phyloP scores from a whole-genome alignment of 2,888 invertebrate species.

The Melieria crassipennis region DNA sequence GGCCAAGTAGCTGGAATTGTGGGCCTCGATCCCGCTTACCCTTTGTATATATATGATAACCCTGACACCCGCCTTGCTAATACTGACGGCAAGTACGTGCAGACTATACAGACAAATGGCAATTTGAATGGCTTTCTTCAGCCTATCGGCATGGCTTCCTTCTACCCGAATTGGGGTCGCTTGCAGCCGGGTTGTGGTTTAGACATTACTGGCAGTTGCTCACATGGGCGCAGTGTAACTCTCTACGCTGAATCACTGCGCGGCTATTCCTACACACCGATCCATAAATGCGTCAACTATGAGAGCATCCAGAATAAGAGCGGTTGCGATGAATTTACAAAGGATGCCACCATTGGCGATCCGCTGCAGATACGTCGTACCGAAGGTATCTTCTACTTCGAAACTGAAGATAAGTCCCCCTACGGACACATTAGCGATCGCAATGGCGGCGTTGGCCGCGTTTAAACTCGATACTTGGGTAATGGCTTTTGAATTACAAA shows the following conservation, averaged over 20 bases:
- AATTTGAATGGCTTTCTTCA: conserved; percentile 46
- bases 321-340: conserved; percentile 21
- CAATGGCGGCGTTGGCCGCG: no score
- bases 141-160: conserved; percentile 62
- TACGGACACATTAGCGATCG: conserved; percentile 30
- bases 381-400: conserved; percentile 43
- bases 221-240: conserved; percentile 61
- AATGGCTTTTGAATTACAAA: no score
- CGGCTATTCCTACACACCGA: conserved; percentile 41
- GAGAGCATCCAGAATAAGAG: conserved; percentile 32
- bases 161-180: conserved; percentile 68
- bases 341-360: conserved; percentile 41
- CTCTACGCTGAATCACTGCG: conserved; percentile 64
- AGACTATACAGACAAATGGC: conserved; percentile 53
- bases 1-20: conserved; percentile 69
- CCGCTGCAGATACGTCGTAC: conserved; percentile 37
- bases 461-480: no score
- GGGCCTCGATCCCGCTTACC: conserved; percentile 58
- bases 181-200: conserved; percentile 67
- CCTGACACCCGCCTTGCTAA: conserved; percentile 40
- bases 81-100: conserved; percentile 52
- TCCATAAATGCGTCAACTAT: conserved; percentile 38
- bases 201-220: conserved; percentile 57
- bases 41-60: conserved; percentile 44
- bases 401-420: conserved; percentile 36